These are phyloP conservation scores for Achatina immaculata DNA, from an alignment of 1,140 invertebrate species.

Conservation along the genomic window DNA sequence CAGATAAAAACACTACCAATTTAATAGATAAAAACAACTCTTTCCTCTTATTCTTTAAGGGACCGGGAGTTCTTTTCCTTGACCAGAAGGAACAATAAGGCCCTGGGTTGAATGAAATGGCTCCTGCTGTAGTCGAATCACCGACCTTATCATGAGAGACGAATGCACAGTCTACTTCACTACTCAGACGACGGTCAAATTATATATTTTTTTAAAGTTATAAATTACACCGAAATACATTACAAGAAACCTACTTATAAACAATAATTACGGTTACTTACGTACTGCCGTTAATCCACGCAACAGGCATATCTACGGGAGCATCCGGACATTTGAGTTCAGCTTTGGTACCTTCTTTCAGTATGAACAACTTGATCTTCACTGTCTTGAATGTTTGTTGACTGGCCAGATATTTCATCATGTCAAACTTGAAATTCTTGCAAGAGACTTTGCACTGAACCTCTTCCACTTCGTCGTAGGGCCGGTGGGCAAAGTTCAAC, in stretches of 20 bases:
- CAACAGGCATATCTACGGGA: conserved; percentile 12
- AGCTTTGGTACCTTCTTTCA: background rate
- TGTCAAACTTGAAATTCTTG: background rate
- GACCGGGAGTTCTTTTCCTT: too few relatives aligned
- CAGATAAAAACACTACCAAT: too few relatives aligned
- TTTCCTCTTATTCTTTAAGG: too few relatives aligned
- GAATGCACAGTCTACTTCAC: too few relatives aligned
- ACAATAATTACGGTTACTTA: background rate
- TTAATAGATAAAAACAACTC: too few relatives aligned
- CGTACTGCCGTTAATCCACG: conserved; percentile 12
- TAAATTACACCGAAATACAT: too few relatives aligned
- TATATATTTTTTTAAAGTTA: too few relatives aligned
- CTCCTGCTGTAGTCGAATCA: too few relatives aligned
- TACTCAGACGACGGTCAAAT: too few relatives aligned
- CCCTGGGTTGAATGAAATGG: too few relatives aligned
- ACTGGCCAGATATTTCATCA: background rate
- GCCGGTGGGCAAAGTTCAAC: background rate
- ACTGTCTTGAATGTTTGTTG: background rate
- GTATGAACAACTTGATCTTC: background rate
- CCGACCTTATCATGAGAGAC: too few relatives aligned
- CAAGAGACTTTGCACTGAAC: conserved; percentile 3
- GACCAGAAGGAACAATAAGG: too few relatives aligned
- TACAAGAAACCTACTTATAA: background rate
- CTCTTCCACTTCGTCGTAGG: conserved; percentile 17
- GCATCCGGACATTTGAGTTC: background rate